Evolutionary conservation across 2,888 invertebrate genomes (phyloP).

Genomic region (Diarsia mendica): DNA sequence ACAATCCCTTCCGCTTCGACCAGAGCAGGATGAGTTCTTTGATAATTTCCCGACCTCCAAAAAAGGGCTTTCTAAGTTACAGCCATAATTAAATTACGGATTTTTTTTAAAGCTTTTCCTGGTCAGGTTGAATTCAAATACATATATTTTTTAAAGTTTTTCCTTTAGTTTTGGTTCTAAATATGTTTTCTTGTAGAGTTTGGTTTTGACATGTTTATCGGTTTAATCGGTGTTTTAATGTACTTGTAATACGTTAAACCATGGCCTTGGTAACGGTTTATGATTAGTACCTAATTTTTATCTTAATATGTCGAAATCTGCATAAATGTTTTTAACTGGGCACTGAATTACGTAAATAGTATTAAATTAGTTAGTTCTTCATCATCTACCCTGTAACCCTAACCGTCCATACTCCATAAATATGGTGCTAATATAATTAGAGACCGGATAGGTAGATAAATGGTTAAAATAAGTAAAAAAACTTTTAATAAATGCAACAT

Average conservation of each 20-base stretch:
- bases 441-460: neutral
- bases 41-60: no score
- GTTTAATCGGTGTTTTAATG: neutral
- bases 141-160: no score
- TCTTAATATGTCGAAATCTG: neutral
- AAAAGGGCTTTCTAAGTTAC: no score
- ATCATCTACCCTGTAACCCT: neutral
- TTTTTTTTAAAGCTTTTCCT: neutral
- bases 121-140: no score
- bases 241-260: neutral
- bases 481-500: neutral
- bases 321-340: neutral
- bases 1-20: no score
- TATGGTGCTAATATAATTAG: neutral
- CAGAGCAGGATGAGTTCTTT: no score
- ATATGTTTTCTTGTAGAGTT: neutral
- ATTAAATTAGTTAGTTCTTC: neutral
- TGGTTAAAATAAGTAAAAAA: neutral
- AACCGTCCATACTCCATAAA: neutral
- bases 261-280: neutral
- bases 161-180: neutral
- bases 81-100: neutral
- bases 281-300: neutral
- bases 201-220: neutral
- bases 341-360: neutral